Conservation (phyloP, 1,140 invertebrate species). For the Platyura marginata region DNA sequence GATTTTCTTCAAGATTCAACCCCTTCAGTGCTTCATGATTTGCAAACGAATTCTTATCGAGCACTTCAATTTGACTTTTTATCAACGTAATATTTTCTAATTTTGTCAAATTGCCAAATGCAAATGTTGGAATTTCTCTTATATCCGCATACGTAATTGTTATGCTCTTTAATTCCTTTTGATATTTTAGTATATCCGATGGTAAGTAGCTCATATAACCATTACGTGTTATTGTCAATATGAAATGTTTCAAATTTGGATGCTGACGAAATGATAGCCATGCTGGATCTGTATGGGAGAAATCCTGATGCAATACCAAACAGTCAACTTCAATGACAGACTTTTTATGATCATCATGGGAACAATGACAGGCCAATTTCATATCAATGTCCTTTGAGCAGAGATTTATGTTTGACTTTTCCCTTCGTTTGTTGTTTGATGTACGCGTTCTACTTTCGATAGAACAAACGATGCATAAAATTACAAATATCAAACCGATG, state of each 20-base stretch:
- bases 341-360: constrained; percentile 18
- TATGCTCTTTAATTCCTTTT: constrained; percentile 41
- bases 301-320: constrained; percentile 37
- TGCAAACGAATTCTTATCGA: constrained; percentile 45
- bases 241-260: constrained; percentile 42
- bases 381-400: constrained; percentile 19
- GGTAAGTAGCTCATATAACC: constrained; percentile 47
- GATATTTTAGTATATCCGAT: constrained; percentile 38
- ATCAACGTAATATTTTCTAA: constrained; percentile 43
- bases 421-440: not conserved
- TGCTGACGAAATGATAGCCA: constrained; percentile 54
- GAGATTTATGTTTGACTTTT: constrained; percentile 9
- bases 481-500: constrained; percentile 1
- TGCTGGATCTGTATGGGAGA: constrained; percentile 38
- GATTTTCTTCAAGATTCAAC: constrained; percentile 50
- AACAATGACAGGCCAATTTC: constrained; percentile 23
- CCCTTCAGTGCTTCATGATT: constrained; percentile 38
- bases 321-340: constrained; percentile 22
- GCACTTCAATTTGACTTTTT: constrained; percentile 41
- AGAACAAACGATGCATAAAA: constrained; percentile 2
- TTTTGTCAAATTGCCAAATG: constrained; percentile 48
- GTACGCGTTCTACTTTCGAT: constrained; percentile 1
- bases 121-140: constrained; percentile 38
- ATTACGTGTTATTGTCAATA: constrained; percentile 43
- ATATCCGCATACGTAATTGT: constrained; percentile 52